Conservation (phyloP, 2,797 vertebrate genomes). For the Anguilla megastoma region DNA sequence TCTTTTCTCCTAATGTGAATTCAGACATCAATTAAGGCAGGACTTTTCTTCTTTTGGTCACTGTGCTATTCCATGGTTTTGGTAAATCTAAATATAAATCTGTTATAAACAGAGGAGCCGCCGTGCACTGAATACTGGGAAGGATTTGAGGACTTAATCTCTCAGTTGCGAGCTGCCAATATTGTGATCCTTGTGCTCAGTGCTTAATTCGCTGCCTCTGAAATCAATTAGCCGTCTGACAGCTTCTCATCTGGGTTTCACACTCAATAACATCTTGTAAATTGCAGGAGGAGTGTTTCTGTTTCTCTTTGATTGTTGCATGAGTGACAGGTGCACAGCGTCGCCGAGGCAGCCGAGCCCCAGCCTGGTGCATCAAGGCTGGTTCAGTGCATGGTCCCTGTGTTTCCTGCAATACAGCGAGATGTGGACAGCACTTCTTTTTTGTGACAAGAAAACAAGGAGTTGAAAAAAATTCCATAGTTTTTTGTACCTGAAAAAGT, state of each 20-base stretch:
- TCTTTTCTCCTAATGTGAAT: conserved; percentile 1
- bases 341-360: neutral
- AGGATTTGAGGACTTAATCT: conserved; percentile 42
- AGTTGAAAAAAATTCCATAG: neutral
- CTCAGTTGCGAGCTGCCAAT: conserved; percentile 34
- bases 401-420: neutral
- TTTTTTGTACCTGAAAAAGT: neutral
- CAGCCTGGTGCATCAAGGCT: neutral
- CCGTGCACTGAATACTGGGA: conserved; percentile 32
- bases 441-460: neutral
- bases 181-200: conserved; percentile 24
- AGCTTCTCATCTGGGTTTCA: conserved; percentile 43
- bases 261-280: conserved; percentile 43
- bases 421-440: neutral
- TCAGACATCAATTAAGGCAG: neutral
- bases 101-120: conserved; percentile 40
- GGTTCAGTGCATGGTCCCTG: neutral
- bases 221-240: conserved; percentile 50
- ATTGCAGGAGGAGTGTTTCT: conserved; percentile 46
- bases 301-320: conserved; percentile 28
- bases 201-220: conserved; percentile 46
- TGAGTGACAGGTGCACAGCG: conserved; percentile 38
- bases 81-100: conserved; percentile 40
- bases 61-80: neutral
- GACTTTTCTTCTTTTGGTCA: neutral